phyloP scores from a whole-genome alignment of 92 coral and sea anemone genomes.

The Chrysogorgia sp. region DNA sequence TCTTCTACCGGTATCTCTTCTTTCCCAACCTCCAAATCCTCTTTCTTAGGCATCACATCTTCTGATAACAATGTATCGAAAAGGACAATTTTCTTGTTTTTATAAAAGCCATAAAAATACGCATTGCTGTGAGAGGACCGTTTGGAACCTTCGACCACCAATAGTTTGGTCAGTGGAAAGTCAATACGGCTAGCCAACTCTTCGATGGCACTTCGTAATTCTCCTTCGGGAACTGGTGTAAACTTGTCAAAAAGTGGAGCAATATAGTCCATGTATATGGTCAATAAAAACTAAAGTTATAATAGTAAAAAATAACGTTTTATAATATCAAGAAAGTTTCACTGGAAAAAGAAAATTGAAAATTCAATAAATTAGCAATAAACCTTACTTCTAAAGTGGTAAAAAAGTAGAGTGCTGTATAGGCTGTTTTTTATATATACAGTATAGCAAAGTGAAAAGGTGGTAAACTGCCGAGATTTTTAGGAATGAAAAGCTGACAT shows the following conservation, averaged over 20 bases:
- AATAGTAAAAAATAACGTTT: neutral
- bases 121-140: slow-evolving; percentile 98
- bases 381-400: too few relatives aligned
- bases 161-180: slow-evolving; percentile 86
- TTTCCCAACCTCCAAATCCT: slow-evolving; percentile 36
- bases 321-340: neutral
- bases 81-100: slow-evolving; percentile 92
- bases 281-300: slow-evolving; percentile 77
- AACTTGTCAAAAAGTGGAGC: slow-evolving; percentile 98
- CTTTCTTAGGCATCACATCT: slow-evolving; percentile 69
- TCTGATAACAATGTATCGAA: slow-evolving; percentile 94
- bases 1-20: slow-evolving; percentile 13
- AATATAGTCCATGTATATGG: slow-evolving; percentile 90
- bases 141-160: slow-evolving; percentile 93
- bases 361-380: too few relatives aligned
- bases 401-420: neutral
- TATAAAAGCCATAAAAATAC: slow-evolving; percentile 93
- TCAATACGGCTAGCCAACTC: slow-evolving; percentile 78
- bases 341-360: neutral
- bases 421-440: too few relatives aligned
- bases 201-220: slow-evolving; percentile 78
- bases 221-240: slow-evolving; percentile 89
- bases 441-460: too few relatives aligned
- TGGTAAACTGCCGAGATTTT: too few relatives aligned
- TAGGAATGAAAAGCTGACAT: too few relatives aligned